phyloP scores from a whole-genome alignment of 2,888 invertebrate genomes.

The Amblyjoppa fuscipennis region DNA sequence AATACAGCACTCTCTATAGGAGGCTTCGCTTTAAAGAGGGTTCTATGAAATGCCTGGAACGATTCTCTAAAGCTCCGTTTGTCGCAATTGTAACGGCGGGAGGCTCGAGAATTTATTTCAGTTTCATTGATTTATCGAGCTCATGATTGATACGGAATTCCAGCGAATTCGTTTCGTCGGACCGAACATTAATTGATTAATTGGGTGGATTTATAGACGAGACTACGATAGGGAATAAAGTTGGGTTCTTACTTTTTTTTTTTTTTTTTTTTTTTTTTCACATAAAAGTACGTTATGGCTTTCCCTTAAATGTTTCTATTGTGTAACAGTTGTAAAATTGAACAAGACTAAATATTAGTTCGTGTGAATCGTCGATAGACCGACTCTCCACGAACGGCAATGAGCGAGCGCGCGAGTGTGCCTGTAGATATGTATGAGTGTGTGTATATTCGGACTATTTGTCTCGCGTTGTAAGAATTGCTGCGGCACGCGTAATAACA shows the following conservation, averaged over 20 bases:
- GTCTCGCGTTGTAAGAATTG: too few species aligned
- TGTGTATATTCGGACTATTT: too few species aligned
- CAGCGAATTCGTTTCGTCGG: neutral
- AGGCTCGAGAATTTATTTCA: slow-evolving; percentile 4
- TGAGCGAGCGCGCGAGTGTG: too few species aligned
- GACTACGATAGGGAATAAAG: neutral
- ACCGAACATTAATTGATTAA: neutral
- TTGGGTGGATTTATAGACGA: neutral
- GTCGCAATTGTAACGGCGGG: neutral
- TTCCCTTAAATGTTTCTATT: neutral
- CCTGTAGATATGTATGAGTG: too few species aligned
- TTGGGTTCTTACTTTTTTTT: neutral
- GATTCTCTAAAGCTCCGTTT: slow-evolving; percentile 12
- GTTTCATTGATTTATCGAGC: slow-evolving; percentile 30
- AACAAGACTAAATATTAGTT: too few species aligned
- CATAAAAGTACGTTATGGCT: neutral
- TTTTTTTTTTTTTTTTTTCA: neutral
- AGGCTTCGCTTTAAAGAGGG: neutral
- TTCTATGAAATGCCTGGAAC: slow-evolving; percentile 15
- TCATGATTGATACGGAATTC: neutral
- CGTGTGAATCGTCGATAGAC: neutral
- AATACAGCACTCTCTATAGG: neutral
- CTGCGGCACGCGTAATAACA: too few species aligned
- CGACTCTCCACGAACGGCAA: too few species aligned
- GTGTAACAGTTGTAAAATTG: too few species aligned